Evolutionary conservation across 2,113 vertebrate genomes (phyloP).

Genomic region (Setophaga petechia): DNA sequence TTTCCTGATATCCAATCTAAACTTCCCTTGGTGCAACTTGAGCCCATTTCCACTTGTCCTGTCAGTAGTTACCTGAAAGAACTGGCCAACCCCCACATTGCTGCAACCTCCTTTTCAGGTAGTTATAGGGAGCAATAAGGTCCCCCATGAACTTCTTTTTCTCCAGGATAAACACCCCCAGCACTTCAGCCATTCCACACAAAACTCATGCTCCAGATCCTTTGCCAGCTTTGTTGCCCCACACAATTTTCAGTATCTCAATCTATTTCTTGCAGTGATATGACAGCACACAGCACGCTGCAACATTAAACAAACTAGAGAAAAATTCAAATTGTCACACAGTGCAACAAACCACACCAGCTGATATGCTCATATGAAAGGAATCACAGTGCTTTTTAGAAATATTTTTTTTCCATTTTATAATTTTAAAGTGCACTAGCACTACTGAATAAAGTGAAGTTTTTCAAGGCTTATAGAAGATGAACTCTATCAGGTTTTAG

Average conservation of each 20-base stretch:
- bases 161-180: background rate
- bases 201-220: too few species aligned
- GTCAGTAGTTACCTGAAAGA: background rate
- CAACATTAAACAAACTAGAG: background rate
- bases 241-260: too few species aligned
- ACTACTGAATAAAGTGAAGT: background rate
- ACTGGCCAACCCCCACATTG: accelerated
- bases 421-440: background rate
- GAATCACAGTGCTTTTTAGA: background rate
- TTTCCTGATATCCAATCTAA: background rate
- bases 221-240: background rate
- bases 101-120: background rate
- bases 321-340: background rate
- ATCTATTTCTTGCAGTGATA: background rate
- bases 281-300: background rate
- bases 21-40: background rate
- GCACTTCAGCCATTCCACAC: background rate
- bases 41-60: background rate
- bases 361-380: background rate
- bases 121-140: accelerated
- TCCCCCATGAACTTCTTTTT: background rate
- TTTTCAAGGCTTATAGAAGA: background rate
- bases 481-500: background rate
- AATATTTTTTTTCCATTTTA: background rate
- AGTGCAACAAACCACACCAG: background rate